Conservation (phyloP, 92 coral and sea anemone species). For the Porites divaricata region DNA sequence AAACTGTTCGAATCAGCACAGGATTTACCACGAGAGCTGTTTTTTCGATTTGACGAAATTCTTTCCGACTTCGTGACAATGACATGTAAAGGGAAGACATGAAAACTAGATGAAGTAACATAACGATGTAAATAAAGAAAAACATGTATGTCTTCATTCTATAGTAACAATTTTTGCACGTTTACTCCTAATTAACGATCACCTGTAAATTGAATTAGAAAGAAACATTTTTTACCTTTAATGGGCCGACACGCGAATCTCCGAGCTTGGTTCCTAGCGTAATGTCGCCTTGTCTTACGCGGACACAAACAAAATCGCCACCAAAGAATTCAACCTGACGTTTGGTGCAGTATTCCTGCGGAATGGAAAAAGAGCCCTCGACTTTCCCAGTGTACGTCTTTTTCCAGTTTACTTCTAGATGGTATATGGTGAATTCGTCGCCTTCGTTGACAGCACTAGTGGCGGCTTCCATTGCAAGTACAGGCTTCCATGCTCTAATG, state of each 20-base stretch:
- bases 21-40: not conserved
- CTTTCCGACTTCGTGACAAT: too few species aligned
- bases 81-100: not conserved
- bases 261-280: not conserved
- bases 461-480: conserved; percentile 90
- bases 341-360: conserved; percentile 34
- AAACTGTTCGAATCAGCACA: not conserved
- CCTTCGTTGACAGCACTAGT: conserved; percentile 70
- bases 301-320: conserved; percentile 78
- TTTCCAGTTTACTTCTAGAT: conserved; percentile 21
- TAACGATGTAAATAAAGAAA: too few species aligned
- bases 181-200: not conserved
- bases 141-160: too few species aligned
- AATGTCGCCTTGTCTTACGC: conserved; percentile 18
- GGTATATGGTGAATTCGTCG: conserved; percentile 69
- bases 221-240: not conserved
- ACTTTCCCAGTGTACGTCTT: not conserved
- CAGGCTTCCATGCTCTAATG: conserved; percentile 78
- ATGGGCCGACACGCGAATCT: not conserved
- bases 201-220: conserved; percentile 31
- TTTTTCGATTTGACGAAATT: not conserved
- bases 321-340: conserved; percentile 51
- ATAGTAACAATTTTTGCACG: too few species aligned
- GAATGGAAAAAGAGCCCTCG: conserved; percentile 34
- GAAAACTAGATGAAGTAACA: too few species aligned